Evolutionary conservation across 2,888 invertebrate genomes (phyloP), one percentile per base, ranked within the genome.

Genomic region (Dyspetes luteomarginatus): DNA sequence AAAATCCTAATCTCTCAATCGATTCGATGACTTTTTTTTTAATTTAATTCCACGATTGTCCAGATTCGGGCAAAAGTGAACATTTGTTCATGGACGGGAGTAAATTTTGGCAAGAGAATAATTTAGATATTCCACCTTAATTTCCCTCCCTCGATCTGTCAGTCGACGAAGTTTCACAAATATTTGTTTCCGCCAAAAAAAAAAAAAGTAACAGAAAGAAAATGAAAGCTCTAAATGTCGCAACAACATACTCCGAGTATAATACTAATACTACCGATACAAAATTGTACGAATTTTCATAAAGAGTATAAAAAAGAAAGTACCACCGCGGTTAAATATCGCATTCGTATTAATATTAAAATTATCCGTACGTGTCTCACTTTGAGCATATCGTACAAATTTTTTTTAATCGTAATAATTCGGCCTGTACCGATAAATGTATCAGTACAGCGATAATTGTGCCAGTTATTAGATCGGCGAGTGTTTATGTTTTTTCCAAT

Each of bases 211-310:
- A n/a, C n/a, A n/a, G n/a, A n/a, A n/a, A n/a, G n/a, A n/a, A n/a
- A n/a, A n/a, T n/a, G n/a, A n/a, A n/a, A n/a, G n/a, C n/a, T n/a
- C n/a, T n/a, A 48, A 48, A 19, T 17, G 48, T 17, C 17, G n/a
- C n/a, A 48, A 17, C 5, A 4, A 5, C 15, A 48, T 48, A 17
- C 5, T 48, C 0, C 48, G 17, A 15, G 17, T 17, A 15, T 15
- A 4, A 45, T 45, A n/a, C 17, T 48, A 48, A 17, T 48, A 5
- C 48, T 50, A 65, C 30, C n/a, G 28, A 30, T 76, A 75, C 62
- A 76, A 72, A 76, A 79, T 55, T 22, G 19, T 79, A 48, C 12
- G 24, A 22, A 43, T 75, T 71, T 17, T 22, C 19, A 64, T n/a
- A 12, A 74, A 26, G 43, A 24, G 43, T 52, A 56, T 45, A 67